Base-by-base conservation (phyloP, 2,888 invertebrate genomes). In the Oasisia sp. region DNA sequence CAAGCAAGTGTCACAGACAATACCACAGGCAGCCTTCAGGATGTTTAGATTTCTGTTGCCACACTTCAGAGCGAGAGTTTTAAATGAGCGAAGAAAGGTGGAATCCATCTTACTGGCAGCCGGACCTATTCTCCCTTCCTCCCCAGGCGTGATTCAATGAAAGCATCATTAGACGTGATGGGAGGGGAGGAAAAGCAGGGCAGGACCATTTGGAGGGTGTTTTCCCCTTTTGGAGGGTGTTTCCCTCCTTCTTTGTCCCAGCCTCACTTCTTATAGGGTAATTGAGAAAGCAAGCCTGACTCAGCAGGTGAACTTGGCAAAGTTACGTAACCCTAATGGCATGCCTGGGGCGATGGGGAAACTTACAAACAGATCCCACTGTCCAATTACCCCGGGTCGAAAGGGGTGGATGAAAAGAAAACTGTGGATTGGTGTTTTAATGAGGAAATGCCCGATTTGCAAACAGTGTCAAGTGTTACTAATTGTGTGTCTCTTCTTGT, bases 171-270 rank as follows among this genome's bases (percentile, higher is more conserved):
- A 74, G 74, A 74, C 74, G 5, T 27, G 74, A 74, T 74, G n/a
- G 74, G 74, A 74, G 74, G n/a, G 74, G 74, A 74, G 74, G 74
- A 74, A 74, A 74, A 27, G 74, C 74, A 74, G 74, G 74, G 74
- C 5, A 74, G 74, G 74, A 74, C 14, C 19, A 74, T 27, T n/a
- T 74, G 74, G 74, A 74, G 74, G 74, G 74, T 74, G 3, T 27
- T 74, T 74, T 7, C n/a, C 27, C 74, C 50, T 50, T 14, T n/a
- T 74, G 27, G 74, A 74, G 74, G 74, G 27, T 19, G 4, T 7
- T 74, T 74, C 7, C n/a, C 27, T 27, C 74, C 27, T 74, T 14
- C 74, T 19, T 74, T 74, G 74, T 74, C 27, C 27, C 14, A 19
- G 74, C 74, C 27, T 74, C 27, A 74, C 74, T 74, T 74, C 74